Evolutionary conservation across 2,888 invertebrate genomes (phyloP), one percentile per base, ranked within the genome.

Genomic region (Pristionchus maxplancki): DNA sequence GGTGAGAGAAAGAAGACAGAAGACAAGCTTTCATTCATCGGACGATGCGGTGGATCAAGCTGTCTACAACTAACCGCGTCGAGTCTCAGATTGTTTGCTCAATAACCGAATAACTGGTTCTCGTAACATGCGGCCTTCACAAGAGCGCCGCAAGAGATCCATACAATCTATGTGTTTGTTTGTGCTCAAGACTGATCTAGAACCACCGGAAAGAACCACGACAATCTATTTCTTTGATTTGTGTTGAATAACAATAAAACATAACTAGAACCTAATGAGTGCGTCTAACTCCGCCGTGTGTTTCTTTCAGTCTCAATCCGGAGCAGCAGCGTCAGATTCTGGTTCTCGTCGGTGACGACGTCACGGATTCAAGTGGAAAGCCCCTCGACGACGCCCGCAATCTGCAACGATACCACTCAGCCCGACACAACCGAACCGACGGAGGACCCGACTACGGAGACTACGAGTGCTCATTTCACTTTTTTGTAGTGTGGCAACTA

Each of bases 241-340:
- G 37, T 74, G 8, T 34, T 40, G 40, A 74, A 34, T 78, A 44
- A 44, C n/a, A 24, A n/a, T 3, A 40, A 78, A 24, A 44, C 1
- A 44, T 44, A 31, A 24, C 44, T 40, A n/a, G 24, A 4, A 40
- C 34, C 58, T 83, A 44, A 83, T 83, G 20, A 24, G 83, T 62
- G 53, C 34, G 53, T 17, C 83, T 83, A 53, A 48, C 87, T 78
- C 44, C 40, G 1, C n/a, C 44, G 71, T 74, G 71, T 44, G 78
- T 20, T 34, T 58, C 58, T 88, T 89, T n/a, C 85, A 90, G 90
- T 62, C 82, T 90, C 86, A 88, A 82, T 17, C 53, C 31, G 24
- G 89, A 89, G 11, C 90, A 90, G 67, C 87, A 90, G 82, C 34
- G 88, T 85, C 67, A 90, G 74, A 89, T 90, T 37, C 71, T 90